Base-by-base conservation (phyloP, 1,140 invertebrate genomes). In the Aradophagus sp. region DNA sequence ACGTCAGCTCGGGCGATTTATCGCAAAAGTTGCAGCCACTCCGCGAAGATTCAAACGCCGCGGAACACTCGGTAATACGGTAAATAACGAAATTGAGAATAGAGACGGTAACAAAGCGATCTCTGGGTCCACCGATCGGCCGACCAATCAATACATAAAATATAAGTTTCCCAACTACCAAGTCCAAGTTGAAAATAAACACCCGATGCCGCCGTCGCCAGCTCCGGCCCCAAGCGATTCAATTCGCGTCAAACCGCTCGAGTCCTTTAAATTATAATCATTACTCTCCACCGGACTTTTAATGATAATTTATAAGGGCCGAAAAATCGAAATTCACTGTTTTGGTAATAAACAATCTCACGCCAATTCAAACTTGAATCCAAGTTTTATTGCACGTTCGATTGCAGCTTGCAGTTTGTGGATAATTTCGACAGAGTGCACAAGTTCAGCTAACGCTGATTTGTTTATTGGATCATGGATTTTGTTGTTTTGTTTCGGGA, bases 71-170 rank as follows among this genome's bases (percentile, higher is more conserved):
- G 6, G 65, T 20, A 56, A 69, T 55, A 69, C 56, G 61, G 56
- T 62, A 69, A 69, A 69, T 69, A 69, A 69, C 66, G 50, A 62
- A 61, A 61, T 61, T 53, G 55, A 61, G 65, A 61, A 68, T 68
- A 13, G 65, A 68, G 48, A 68, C 62, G 20, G 41, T 62, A 61
- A 69, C 56, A 62, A 55, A 69, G 31, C 56, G 66, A 69, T 56
- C 62, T 55, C 48, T 23, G 62, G 62, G 56, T 62, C 35, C 52
- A 20, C 34, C 56, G 41, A 68, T 61, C 48, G 32, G 16, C 55
- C 35, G 55, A 32, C 27, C 50, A 61, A 61, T 61, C 56, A 56
- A 56, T 66, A 66, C 52, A 50, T 66, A 66, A 66, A 66, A 50
- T 50, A 56, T 20, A 66, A 66, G 11, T 56, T 66, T 32, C 20